Evolutionary conservation across 2,797 vertebrate genomes (phyloP).

Genomic region (Myotis myotis): DNA sequence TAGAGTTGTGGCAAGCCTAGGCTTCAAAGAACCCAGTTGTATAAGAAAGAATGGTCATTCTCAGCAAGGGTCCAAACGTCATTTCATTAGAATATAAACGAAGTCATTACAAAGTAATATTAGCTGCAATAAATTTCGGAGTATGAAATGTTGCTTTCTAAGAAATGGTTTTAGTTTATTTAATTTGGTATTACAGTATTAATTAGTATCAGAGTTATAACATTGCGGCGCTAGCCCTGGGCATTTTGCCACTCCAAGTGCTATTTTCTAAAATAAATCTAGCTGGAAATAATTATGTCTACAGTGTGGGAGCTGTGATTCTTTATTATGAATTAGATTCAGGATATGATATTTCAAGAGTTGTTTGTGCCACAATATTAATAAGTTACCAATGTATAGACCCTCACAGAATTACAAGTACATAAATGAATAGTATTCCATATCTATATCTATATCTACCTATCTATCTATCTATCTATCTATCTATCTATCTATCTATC

Average conservation of each 20-base stretch:
- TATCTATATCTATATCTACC: too few species aligned
- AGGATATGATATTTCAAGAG: conserved; percentile 32
- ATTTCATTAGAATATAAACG: conserved; percentile 39
- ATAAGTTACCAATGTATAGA: background rate
- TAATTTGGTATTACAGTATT: conserved; percentile 68
- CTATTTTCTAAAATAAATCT: conserved; percentile 61
- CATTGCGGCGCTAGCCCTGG: conserved; percentile 35
- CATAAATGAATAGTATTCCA: background rate
- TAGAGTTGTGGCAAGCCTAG: background rate
- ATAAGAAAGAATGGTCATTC: conserved; percentile 33
- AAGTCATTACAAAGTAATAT: conserved; percentile 50
- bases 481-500: too few species aligned
- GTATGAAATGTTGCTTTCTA: conserved; percentile 55
- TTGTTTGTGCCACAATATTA: background rate
- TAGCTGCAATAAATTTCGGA: conserved; percentile 31
- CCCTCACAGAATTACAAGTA: background rate
- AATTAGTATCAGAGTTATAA: conserved; percentile 60
- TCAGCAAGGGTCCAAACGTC: background rate
- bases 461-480: too few species aligned
- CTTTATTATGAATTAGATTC: conserved; percentile 49
- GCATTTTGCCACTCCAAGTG: conserved; percentile 62
- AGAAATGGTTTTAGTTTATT: conserved; percentile 62
- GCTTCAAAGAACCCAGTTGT: background rate
- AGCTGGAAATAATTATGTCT: conserved; percentile 54
- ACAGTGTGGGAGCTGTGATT: conserved; percentile 13